Evolutionary conservation across 2,888 invertebrate genomes (phyloP).

Genomic region (Polydrusus pterygomalis): DNA sequence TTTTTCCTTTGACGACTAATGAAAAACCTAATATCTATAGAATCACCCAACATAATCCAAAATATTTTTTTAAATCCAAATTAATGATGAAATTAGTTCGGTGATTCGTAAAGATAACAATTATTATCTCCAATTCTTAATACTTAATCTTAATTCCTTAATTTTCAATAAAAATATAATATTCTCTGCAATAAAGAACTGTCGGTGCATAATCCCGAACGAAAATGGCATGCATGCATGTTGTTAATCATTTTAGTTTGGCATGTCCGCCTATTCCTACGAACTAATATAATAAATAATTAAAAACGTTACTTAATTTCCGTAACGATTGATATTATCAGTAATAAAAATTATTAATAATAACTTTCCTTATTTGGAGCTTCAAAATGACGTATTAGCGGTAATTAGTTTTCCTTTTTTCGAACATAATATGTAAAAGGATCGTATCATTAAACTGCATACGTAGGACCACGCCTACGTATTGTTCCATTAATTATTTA

Average conservation of each 20-base stretch:
- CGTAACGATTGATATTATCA: background rate
- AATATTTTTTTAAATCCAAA: too few species aligned
- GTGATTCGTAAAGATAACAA: too few species aligned
- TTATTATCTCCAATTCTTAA: too few species aligned
- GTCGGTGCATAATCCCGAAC: background rate
- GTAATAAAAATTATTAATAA: background rate
- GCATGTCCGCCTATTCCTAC: slow-evolving; percentile 9
- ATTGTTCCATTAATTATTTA: background rate
- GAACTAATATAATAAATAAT: background rate
- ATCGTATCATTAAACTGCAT: background rate
- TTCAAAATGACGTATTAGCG: background rate
- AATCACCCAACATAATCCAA: too few species aligned
- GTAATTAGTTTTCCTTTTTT: slow-evolving; percentile 10
- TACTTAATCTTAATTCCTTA: too few species aligned
- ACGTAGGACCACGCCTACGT: background rate
- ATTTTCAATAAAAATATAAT: too few species aligned
- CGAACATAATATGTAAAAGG: background rate
- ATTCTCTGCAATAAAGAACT: too few species aligned
- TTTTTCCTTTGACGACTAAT: too few species aligned
- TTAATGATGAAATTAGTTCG: too few species aligned
- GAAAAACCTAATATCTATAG: too few species aligned
- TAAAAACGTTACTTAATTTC: slow-evolving; percentile 14
- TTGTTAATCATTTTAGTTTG: background rate
- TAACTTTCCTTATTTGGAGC: slow-evolving; percentile 2
- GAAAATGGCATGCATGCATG: too few species aligned